Conservation (phyloP, 2,113 vertebrate genomes). For the Tiliqua scincoides region DNA sequence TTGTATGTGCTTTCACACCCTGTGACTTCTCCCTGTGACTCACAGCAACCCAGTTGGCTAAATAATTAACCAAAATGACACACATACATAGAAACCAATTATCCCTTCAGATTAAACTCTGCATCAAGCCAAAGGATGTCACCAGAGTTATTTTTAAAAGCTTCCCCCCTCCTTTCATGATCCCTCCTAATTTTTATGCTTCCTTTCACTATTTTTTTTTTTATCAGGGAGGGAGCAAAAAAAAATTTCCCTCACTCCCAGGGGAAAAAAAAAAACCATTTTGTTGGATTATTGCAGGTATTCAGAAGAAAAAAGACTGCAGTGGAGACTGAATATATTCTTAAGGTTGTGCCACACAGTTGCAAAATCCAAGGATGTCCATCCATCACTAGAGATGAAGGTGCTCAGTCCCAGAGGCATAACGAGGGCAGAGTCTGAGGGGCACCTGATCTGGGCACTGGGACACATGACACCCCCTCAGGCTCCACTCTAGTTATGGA, state of each 20-base stretch:
- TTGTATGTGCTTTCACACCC: not conserved
- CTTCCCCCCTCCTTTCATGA: not conserved
- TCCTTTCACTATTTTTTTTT: not conserved
- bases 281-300: not conserved
- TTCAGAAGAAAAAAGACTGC: not conserved
- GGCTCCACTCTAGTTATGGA: too few species aligned
- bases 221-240: not conserved
- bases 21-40: not conserved
- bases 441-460: too few species aligned
- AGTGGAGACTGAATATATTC: too few species aligned
- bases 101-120: slow-evolving; percentile 41
- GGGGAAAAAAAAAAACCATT: not conserved
- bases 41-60: slow-evolving; percentile 25
- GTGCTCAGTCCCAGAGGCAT: too few species aligned
- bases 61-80: slow-evolving; percentile 43
- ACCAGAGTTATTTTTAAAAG: slow-evolving; percentile 34
- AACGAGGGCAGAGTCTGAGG: too few species aligned
- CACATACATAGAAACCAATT: slow-evolving; percentile 35
- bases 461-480: too few species aligned
- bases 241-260: fast-evolving
- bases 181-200: slow-evolving; percentile 12
- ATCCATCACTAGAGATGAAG: not conserved
- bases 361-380: not conserved
- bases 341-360: not conserved
- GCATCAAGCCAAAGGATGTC: slow-evolving; percentile 10